phyloP scores from a whole-genome alignment of 2,888 invertebrate genomes.

The Xylocampa areola region DNA sequence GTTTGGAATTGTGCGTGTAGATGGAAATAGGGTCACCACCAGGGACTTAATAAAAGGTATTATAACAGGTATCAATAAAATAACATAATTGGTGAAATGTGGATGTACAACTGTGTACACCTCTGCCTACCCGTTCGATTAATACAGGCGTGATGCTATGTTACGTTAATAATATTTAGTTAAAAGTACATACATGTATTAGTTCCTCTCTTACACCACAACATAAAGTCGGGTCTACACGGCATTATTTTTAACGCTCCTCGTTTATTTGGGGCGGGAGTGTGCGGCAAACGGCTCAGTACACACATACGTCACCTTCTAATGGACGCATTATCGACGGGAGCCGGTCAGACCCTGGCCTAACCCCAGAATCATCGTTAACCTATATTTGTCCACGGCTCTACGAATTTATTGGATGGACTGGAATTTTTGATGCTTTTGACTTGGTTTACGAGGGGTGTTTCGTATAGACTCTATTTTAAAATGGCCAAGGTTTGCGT shows the following conservation, averaged over 20 bases:
- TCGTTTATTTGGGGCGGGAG: conserved; percentile 40
- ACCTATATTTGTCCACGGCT: conserved; percentile 33
- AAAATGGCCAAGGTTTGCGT: too few relatives aligned
- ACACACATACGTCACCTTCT: conserved; percentile 46
- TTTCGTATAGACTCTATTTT: too few relatives aligned
- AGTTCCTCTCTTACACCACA: conserved; percentile 10
- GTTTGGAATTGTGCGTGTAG: too few relatives aligned
- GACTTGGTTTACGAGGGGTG: not conserved
- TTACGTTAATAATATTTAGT: too few relatives aligned
- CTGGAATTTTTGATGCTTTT: conserved; percentile 1
- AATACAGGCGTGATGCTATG: too few relatives aligned
- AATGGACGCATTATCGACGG: conserved; percentile 47
- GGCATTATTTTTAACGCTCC: conserved; percentile 52
- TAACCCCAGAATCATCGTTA: conserved; percentile 39
- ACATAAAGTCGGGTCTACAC: conserved; percentile 20
- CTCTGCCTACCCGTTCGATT: too few relatives aligned
- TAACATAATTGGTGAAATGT: too few relatives aligned
- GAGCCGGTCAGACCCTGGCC: conserved; percentile 18
- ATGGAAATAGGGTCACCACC: too few relatives aligned
- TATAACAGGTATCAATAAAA: too few relatives aligned
- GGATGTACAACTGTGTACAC: too few relatives aligned
- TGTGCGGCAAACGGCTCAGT: conserved; percentile 33
- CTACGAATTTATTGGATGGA: conserved; percentile 5
- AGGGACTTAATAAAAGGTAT: too few relatives aligned
- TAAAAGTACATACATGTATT: not conserved